phyloP scores from a whole-genome alignment of 2,888 invertebrate genomes.

The Cheiracanthium punctorium region DNA sequence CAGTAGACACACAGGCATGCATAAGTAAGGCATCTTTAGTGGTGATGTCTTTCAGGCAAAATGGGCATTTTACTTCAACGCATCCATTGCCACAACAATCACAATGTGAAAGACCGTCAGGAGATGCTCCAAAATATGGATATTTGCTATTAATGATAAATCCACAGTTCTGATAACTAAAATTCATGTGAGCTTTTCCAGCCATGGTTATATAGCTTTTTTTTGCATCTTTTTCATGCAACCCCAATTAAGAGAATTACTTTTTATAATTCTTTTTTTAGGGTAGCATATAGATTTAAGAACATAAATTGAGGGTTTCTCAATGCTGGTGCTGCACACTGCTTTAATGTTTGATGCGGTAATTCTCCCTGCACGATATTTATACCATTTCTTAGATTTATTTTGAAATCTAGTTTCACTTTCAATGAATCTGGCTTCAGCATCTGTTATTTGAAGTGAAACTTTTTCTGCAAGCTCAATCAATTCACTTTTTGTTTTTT shows the following conservation, averaged over 20 bases:
- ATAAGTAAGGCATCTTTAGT: background rate
- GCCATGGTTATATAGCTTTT: background rate
- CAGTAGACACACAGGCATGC: background rate
- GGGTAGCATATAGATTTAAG: constrained; percentile 1
- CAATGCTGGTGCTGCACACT: background rate
- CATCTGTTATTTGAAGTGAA: background rate
- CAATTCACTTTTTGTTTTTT: background rate
- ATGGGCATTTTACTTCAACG: background rate
- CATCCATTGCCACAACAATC: background rate
- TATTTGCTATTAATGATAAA: background rate
- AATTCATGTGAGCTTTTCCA: background rate
- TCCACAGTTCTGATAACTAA: background rate
- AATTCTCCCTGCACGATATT: background rate
- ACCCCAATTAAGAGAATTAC: background rate
- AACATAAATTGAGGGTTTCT: background rate
- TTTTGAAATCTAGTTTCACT: background rate
- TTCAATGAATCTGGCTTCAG: background rate
- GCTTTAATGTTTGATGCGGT: background rate
- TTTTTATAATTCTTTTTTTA: background rate
- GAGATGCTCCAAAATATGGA: background rate
- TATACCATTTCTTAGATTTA: background rate
- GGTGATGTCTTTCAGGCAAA: background rate
- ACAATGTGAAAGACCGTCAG: background rate
- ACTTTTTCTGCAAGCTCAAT: background rate
- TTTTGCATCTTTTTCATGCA: background rate